A percentile compares a stretch with the other conserved stretches of the same genome.
Conservation (phyloP, 2,113 vertebrate genomes). For the Phodopus roborovskii region DNA sequence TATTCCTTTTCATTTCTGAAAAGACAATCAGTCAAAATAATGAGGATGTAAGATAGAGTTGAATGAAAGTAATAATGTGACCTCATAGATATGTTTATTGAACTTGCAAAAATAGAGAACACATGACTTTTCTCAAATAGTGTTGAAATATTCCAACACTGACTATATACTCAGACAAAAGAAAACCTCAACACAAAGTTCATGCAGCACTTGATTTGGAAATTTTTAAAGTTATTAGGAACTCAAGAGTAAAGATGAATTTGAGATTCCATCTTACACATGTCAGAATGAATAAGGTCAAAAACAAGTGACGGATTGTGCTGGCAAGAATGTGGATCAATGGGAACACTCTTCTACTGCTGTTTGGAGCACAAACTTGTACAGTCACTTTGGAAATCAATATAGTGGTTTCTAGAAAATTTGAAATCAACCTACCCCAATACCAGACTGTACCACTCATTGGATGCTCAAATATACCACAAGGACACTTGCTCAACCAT, state of each 20-base stretch:
- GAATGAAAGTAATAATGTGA: not conserved
- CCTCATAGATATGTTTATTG: not conserved
- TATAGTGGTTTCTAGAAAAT: not conserved
- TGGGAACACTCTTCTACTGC: not conserved
- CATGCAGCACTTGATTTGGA: not conserved
- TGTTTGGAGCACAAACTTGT: not conserved
- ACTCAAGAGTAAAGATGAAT: not conserved
- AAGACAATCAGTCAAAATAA: not conserved
- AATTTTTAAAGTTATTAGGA: not conserved
- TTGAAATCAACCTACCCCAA: not conserved
- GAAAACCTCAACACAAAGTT: not conserved
- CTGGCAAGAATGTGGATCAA: not conserved
- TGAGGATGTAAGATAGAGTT: not conserved
- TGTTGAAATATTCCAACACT: not conserved
- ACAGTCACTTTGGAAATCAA: not conserved
- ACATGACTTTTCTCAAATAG: not conserved
- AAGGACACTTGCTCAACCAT: not conserved
- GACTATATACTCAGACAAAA: not conserved
- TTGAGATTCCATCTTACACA: not conserved
- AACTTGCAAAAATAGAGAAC: not conserved
- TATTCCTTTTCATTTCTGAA: not conserved
- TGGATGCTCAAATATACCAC: not conserved
- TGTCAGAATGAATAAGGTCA: not conserved
- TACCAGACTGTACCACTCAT: not conserved
- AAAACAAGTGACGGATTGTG: not conserved